These are phyloP conservation scores for Micrasema longulum DNA, from an alignment of 1,140 invertebrate genomes.

Conservation along the genomic window DNA sequence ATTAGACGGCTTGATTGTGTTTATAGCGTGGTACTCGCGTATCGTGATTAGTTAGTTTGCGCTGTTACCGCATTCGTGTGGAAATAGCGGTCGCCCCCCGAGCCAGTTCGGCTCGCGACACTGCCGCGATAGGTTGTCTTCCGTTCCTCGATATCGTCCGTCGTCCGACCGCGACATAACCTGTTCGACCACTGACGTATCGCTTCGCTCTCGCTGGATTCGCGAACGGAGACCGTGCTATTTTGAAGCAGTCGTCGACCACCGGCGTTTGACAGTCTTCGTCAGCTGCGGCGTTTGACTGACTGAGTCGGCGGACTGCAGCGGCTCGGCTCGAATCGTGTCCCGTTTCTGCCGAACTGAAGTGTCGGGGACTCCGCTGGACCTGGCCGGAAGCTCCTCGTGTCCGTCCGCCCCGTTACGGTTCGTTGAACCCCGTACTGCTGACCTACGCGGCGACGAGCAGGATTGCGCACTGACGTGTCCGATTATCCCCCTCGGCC, in stretches of 20 bases:
- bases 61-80: slow-evolving; percentile 31
- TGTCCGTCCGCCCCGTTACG: slow-evolving; percentile 1
- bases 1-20: not conserved
- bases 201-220: not conserved
- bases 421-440: slow-evolving; percentile 35
- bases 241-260: slow-evolving; percentile 32
- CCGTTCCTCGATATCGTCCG: not conserved
- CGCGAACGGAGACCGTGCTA: slow-evolving; percentile 10
- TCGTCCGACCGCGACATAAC: slow-evolving; percentile 8
- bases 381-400: not conserved
- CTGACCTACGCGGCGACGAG: not conserved
- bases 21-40: not conserved
- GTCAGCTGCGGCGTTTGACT: not conserved
- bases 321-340: not conserved
- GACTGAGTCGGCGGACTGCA: not conserved
- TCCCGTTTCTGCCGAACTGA: not conserved
- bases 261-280: slow-evolving; percentile 26
- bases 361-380: not conserved
- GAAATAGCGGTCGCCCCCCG: slow-evolving; percentile 16
- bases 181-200: slow-evolving; percentile 18
- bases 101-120: slow-evolving; percentile 28
- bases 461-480: not conserved
- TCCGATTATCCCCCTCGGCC: not conserved
- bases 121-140: slow-evolving; percentile 18
- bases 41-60: slow-evolving; percentile 6